phyloP scores from a whole-genome alignment of 2,888 invertebrate genomes.

The Acronicta alni region DNA sequence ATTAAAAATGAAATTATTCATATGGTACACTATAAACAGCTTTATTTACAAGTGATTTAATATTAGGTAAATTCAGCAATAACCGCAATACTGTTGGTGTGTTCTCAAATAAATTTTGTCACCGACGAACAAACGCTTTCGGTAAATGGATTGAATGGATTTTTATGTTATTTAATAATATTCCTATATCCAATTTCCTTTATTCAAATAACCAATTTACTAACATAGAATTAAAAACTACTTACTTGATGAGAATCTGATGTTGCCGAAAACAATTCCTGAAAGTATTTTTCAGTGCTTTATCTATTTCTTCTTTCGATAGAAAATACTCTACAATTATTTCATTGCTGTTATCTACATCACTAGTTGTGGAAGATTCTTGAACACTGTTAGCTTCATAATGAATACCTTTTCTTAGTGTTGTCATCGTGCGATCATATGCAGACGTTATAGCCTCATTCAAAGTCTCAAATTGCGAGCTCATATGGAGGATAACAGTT shows the following conservation, averaged over 20 bases:
- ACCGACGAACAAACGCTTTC: too few species aligned
- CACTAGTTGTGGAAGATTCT: conserved; percentile 33
- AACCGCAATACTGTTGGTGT: too few species aligned
- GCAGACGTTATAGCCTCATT: conserved; percentile 78
- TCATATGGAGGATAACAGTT: conserved; percentile 83
- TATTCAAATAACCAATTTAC: too few species aligned
- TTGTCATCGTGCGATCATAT: conserved; percentile 75
- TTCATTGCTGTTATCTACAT: conserved; percentile 63
- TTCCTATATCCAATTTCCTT: too few species aligned
- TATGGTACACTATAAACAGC: too few species aligned
- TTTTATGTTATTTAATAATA: too few species aligned
- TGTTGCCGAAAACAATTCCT: conserved; percentile 79
- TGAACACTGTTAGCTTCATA: conserved; percentile 46
- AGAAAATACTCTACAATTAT: conserved; percentile 66
- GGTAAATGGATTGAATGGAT: too few species aligned
- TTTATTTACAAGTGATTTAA: too few species aligned
- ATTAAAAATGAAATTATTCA: conserved; percentile 48
- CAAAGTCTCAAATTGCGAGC: conserved; percentile 78
- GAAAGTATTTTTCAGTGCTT: conserved; percentile 70
- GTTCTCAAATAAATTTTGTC: too few species aligned
- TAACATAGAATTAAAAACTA: too few species aligned
- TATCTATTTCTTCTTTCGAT: conserved; percentile 71
- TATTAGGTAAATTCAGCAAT: too few species aligned
- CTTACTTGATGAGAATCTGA: conserved; percentile 79
- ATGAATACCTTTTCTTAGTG: conserved; percentile 61